A percentile compares a stretch with the other conserved stretches of the same genome.
Conservation (phyloP, 2,113 vertebrate genomes). For the Lichenostomus cassidix region DNA sequence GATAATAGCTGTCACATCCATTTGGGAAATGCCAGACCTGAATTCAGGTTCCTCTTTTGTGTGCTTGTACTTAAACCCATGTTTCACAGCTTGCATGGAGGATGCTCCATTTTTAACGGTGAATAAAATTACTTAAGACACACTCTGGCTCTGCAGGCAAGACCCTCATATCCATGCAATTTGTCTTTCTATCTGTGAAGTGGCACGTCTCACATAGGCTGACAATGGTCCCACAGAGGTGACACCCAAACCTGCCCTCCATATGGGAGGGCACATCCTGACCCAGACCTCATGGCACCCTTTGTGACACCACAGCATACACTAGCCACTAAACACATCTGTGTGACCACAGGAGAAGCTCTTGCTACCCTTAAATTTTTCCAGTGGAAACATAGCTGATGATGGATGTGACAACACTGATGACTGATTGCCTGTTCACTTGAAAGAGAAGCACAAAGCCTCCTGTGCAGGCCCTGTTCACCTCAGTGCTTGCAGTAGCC, state of each 20-base stretch:
- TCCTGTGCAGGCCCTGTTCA: not conserved
- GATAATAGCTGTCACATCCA: not conserved
- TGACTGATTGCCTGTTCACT: not conserved
- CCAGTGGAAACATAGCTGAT: not conserved
- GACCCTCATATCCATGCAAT: not conserved
- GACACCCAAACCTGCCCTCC: not conserved
- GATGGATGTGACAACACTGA: not conserved
- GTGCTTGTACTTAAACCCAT: not conserved
- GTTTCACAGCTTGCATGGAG: not conserved
- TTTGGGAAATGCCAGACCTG: not conserved
- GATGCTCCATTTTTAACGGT: not conserved
- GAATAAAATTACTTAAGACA: not conserved
- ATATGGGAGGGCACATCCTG: accelerated
- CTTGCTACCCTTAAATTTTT: not conserved
- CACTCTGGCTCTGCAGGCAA: accelerated
- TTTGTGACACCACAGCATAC: not conserved
- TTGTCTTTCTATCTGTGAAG: not conserved
- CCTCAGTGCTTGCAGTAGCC: not conserved
- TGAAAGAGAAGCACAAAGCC: not conserved
- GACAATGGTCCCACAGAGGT: not conserved
- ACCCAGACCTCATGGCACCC: too few species aligned
- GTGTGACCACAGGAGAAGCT: not conserved
- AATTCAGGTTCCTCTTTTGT: not conserved
- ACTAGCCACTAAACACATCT: not conserved
- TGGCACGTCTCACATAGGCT: not conserved